Evolutionary conservation across 92 coral and sea anemone species (phyloP).

Genomic region (Muricea muricata): DNA sequence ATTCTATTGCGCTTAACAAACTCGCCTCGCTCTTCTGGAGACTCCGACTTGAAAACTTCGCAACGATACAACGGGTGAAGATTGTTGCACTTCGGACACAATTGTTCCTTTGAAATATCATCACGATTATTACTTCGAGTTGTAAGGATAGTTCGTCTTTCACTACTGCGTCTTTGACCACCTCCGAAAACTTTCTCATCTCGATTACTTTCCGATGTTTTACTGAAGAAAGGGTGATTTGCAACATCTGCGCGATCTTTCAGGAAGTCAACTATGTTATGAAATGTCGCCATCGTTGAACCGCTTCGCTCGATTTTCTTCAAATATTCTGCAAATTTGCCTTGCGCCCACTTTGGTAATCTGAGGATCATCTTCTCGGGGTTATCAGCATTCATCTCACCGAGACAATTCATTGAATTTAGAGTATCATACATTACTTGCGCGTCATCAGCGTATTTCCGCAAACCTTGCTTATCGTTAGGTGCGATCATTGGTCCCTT

Average conservation of each 20-base stretch:
- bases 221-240: constrained; percentile 69
- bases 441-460: constrained; percentile 58
- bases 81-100: constrained; percentile 46
- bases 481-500: constrained; percentile 61
- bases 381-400: constrained; percentile 69
- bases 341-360: constrained; percentile 64
- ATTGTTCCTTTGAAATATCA: neutral
- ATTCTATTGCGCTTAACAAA: constrained; percentile 17
- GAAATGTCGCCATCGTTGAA: constrained; percentile 55
- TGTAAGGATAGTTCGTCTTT: constrained; percentile 6
- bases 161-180: neutral
- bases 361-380: constrained; percentile 54
- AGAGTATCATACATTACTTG: constrained; percentile 67
- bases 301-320: constrained; percentile 61
- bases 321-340: constrained; percentile 64
- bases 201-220: constrained; percentile 26
- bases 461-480: constrained; percentile 46
- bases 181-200: neutral
- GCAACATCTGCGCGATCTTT: constrained; percentile 67
- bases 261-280: constrained; percentile 63
- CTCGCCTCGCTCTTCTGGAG: constrained; percentile 45
- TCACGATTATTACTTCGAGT: neutral
- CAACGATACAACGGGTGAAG: constrained; percentile 50
- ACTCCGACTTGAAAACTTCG: constrained; percentile 38
- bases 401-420: constrained; percentile 50